Base-by-base conservation (phyloP, 2,113 vertebrate genomes). In the Ammodytes dubius region DNA sequence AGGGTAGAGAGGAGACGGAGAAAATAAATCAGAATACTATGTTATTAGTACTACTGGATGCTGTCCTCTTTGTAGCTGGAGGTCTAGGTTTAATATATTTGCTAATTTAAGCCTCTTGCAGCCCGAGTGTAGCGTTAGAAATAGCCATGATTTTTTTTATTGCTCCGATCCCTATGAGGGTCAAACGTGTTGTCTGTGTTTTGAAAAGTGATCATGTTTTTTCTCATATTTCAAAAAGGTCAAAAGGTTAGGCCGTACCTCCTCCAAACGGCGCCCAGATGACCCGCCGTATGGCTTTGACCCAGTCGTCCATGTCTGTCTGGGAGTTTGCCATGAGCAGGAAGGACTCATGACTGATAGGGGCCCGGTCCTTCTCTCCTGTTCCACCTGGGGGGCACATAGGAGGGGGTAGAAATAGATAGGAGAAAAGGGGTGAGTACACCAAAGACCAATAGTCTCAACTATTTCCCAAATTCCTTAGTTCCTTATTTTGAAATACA, bases 261-360 rank as follows among this genome's bases (percentile, higher is more conserved):
- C 97, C 95, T 92, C 97, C 97, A 82, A 97, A 97, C 0, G 97
- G 98, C 79, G 97, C 96, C 97, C 97, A 97, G 93, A 98, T 98
- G 95, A 97, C 97, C 72, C 97, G 92, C 37, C 96, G 95, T 90
- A 99, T 98, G 90, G 97, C 97, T 93, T 97, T 97, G 88, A 99
- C 97, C 97, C 98, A 99, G 90, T 98, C 97, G 58, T 99, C 97
- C 97, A 98, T 97, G 91, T 99, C 97, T 0, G 93, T 96, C 95
- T 98, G 97, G 77, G 97, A 97, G 94, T 96, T 98, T 73, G 98
- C 97, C 98, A 99, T 98, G 53, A 99, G 97, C 81, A 99, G 95
- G 88, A 98, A 96, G 84, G 97, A 95, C 89, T 99, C 97, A 65
- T 98, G 97, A 93, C 95, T 96, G 92, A 96, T 92, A 1, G 96